Evolutionary conservation across 2,113 vertebrate species (phyloP).

Genomic region (Melanostigma gelatinosum): DNA sequence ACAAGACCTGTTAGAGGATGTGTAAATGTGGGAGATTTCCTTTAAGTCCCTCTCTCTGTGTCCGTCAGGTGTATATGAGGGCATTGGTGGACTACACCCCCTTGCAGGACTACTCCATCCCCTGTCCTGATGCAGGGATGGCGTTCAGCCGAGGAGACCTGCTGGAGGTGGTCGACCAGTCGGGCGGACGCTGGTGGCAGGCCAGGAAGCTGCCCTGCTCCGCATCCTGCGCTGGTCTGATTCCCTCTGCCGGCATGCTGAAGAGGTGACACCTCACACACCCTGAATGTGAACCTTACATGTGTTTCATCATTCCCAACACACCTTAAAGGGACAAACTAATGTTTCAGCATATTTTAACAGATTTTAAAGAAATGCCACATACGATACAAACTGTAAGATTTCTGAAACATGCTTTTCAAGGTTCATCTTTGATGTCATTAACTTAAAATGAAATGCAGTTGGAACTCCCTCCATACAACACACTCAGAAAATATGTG

Average conservation of each 20-base stretch:
- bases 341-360: background rate
- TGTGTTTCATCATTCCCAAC: background rate
- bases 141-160: conserved; percentile 90
- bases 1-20: background rate
- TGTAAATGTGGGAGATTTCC: background rate
- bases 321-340: background rate
- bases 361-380: background rate
- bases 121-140: conserved; percentile 90
- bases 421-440: background rate
- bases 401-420: background rate
- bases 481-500: background rate
- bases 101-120: conserved; percentile 88
- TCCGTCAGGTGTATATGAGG: conserved; percentile 86
- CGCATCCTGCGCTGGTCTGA: conserved; percentile 87
- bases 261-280: conserved; percentile 83
- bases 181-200: conserved; percentile 93
- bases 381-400: background rate
- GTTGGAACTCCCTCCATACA: background rate
- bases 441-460: background rate
- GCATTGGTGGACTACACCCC: conserved; percentile 94
- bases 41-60: background rate
- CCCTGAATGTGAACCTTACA: background rate
- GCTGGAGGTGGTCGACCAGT: conserved; percentile 93
- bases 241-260: conserved; percentile 89
- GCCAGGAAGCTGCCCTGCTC: conserved; percentile 87